phyloP scores from a whole-genome alignment of 1,140 invertebrate species.

The Popillia japonica region DNA sequence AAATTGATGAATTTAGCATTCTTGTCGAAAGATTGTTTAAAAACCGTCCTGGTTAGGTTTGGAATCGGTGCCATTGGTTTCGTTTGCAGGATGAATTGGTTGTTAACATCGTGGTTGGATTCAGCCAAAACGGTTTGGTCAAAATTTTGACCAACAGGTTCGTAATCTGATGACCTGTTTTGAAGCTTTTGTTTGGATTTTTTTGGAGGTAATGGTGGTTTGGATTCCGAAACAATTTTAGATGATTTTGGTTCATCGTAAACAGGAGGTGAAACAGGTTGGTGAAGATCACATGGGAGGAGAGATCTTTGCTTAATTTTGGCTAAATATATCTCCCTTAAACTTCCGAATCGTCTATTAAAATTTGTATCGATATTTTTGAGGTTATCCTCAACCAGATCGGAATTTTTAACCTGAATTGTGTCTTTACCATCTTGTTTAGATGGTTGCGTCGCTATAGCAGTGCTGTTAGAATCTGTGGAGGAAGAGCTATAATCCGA shows the following conservation, averaged over 20 bases:
- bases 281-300: conserved; percentile 68
- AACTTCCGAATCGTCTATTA: conserved; percentile 68
- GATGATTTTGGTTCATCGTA: conserved; percentile 70
- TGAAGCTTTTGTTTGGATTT: conserved; percentile 62
- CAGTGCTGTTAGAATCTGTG: conserved; percentile 70
- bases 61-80: conserved; percentile 13
- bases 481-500: conserved; percentile 74
- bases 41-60: not conserved
- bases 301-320: conserved; percentile 60
- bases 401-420: too few species aligned
- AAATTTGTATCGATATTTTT: conserved; percentile 63
- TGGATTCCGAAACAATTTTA: conserved; percentile 61
- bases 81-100: too few species aligned
- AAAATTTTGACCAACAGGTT: conserved; percentile 56
- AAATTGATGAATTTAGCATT: not conserved
- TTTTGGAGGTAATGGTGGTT: conserved; percentile 67
- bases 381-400: too few species aligned
- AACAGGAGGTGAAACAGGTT: conserved; percentile 70
- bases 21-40: not conserved
- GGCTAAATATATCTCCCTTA: conserved; percentile 77
- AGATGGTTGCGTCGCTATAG: conserved; percentile 63
- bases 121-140: too few species aligned
- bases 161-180: conserved; percentile 60
- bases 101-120: conserved; percentile 44
- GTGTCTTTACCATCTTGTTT: conserved; percentile 68